Evolutionary conservation across 2,113 vertebrate species (phyloP), one percentile per base, ranked within the genome.

Genomic region (Gadus chalcogrammus): DNA sequence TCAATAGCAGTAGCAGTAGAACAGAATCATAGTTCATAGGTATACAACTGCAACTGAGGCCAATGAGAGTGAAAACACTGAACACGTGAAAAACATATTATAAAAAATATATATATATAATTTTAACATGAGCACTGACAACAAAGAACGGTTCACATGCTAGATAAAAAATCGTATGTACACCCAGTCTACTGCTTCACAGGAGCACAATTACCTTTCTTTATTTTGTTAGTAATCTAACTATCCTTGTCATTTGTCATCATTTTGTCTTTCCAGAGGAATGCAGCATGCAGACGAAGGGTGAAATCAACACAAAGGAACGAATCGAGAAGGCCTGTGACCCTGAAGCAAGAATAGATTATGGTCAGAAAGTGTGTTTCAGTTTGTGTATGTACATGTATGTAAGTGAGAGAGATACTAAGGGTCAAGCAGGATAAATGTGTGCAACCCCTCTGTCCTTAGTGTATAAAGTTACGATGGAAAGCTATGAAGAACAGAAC

Each of bases 241-340:
- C 24, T 24, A 24, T 24, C 24, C 24, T 24, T 24, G 24, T 24
- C 24, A 2, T 24, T 24, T 24, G 24, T 24, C 24, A 24, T 24
- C 1, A 24, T 24, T 72, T 0, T 77, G 20, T 67, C 20, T 69
- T 78, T 2, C 0, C 80, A 97, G 95, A 96, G 76, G 93, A 88
- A 77, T 97, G 95, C 86, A 94, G 92, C 73, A 65, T 90, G 65
- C 90, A 79, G 63, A 92, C 88, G 0, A 87, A 86, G 0, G 2
- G 27, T 0, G 56, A 84, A 0, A 71, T 78, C 11, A 0, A 0
- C 48, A n/a, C 60, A 73, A 24, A 79, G 1, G 75, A 82, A 0
- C 90, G 94, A 5, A 75, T 84, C 0, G 65, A 77, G 0, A 90
- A 76, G 0, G 87, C 91, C 22, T 97, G 95, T n/a, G 87, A 91